Evolutionary conservation across 37 sponge, comb jelly and placozoan genomes (phyloP), one percentile per base, ranked within the genome.

Genomic region (Agelas oroides): DNA sequence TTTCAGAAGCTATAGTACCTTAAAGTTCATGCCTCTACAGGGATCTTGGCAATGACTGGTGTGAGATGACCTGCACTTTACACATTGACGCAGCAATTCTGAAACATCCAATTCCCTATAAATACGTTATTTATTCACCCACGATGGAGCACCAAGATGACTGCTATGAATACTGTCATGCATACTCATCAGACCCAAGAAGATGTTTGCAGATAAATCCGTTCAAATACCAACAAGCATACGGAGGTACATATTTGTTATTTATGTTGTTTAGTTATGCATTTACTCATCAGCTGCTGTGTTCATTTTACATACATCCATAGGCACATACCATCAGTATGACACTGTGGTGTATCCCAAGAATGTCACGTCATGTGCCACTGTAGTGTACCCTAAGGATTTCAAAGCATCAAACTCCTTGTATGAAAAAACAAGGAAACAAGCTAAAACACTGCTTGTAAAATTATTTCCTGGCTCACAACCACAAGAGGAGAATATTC

Each of bases 301-400:
- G n/a, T n/a, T 28, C 3, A 28, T 59, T 30, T 24, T 52, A 5
- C 38, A 76, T 14, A 34, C 36, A n/a, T n/a, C 25, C n/a, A n/a
- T 53, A 84, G 84, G 76, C 65, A 54, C 17, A 31, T 65, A 65
- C 52, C 34, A 77, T 33, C 88, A 81, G 70, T 75, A 67, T 88
- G 88, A 88, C 66, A 81, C 78, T 31, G 75, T 88, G n/a, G n/a
- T n/a, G n/a, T n/a, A n/a, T n/a, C n/a, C n/a, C n/a, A n/a, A n/a
- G n/a, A n/a, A n/a, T n/a, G n/a, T n/a, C n/a, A n/a, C n/a, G n/a
- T n/a, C n/a, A n/a, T n/a, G n/a, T n/a, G n/a, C n/a, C n/a, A n/a
- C n/a, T n/a, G n/a, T n/a, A 71, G 30, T 81, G 19, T 81, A 58
- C 19, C 88, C 88, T 1, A 61, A 81, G 28, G 38, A 56, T 34